Evolutionary conservation across 1,140 invertebrate genomes (phyloP).

Genomic region (Hetaerina americana): DNA sequence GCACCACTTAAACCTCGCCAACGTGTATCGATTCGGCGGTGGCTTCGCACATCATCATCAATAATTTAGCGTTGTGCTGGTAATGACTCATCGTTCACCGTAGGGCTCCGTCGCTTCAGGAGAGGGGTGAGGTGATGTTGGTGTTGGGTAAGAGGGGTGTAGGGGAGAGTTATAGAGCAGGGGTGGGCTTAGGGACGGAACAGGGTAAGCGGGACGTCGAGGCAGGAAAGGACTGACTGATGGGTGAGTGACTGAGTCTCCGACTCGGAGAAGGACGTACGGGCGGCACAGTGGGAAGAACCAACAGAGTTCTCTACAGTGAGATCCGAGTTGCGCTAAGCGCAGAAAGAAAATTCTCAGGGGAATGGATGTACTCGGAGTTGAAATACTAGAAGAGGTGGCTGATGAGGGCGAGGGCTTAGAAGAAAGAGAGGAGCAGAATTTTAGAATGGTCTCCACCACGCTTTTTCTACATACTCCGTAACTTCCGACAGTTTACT

Average conservation of each 20-base stretch:
- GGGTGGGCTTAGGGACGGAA: not conserved
- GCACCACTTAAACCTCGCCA: constrained; percentile 6
- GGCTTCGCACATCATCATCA: constrained; percentile 7
- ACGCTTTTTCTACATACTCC: no score
- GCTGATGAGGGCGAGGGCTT: not conserved
- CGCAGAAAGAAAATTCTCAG: no score
- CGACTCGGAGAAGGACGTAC: no score
- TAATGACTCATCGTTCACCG: constrained; percentile 5
- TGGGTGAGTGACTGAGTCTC: no score
- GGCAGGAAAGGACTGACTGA: no score
- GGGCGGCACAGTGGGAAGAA: no score
- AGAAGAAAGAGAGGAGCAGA: not conserved
- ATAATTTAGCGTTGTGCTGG: constrained; percentile 6
- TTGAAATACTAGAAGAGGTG: not conserved
- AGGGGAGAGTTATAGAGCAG: not conserved
- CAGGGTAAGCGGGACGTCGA: no score
- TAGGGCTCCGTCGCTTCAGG: not conserved
- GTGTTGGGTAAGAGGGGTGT: not conserved
- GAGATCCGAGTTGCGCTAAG: no score
- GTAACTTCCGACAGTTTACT: no score
- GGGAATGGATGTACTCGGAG: no score
- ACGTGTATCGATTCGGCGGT: constrained; percentile 2
- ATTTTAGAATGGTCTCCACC: no score
- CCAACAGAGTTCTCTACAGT: no score
- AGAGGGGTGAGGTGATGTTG: not conserved